These are phyloP conservation scores for Agrochola lota DNA, from an alignment of 2,888 invertebrate species.

Conservation along the genomic window DNA sequence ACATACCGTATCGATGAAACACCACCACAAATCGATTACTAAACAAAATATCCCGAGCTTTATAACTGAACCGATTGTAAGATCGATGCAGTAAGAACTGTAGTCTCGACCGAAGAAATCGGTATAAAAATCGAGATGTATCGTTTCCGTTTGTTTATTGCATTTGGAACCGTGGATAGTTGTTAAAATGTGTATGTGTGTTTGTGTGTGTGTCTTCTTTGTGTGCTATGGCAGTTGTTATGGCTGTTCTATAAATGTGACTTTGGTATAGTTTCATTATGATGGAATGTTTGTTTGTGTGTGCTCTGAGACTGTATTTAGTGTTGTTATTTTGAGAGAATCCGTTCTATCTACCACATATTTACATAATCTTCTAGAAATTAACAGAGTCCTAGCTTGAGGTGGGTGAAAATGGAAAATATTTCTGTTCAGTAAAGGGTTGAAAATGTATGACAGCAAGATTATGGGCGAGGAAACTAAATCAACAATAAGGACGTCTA, in stretches of 20 bases:
- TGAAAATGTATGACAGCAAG: neutral
- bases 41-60: conserved; percentile 39
- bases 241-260: conserved; percentile 63
- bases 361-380: neutral
- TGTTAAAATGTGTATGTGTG: conserved; percentile 71
- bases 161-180: conserved; percentile 76
- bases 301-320: neutral
- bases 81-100: conserved; percentile 71
- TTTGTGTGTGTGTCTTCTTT: conserved; percentile 60
- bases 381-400: neutral
- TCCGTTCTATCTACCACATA: neutral
- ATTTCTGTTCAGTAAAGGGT: neutral
- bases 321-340: conserved; percentile 4
- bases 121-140: conserved; percentile 81
- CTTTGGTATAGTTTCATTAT: conserved; percentile 38
- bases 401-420: neutral
- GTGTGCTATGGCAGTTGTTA: conserved; percentile 64
- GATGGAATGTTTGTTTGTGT: conserved; percentile 35
- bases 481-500: conserved; percentile 1
- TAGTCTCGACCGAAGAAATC: conserved; percentile 67
- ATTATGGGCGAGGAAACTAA: neutral
- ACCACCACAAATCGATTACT: conserved; percentile 56
- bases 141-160: conserved; percentile 81
- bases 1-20: conserved; percentile 54
- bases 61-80: conserved; percentile 65